Base-by-base conservation (phyloP, 2,888 invertebrate genomes). In the Pollenia amentaria region DNA sequence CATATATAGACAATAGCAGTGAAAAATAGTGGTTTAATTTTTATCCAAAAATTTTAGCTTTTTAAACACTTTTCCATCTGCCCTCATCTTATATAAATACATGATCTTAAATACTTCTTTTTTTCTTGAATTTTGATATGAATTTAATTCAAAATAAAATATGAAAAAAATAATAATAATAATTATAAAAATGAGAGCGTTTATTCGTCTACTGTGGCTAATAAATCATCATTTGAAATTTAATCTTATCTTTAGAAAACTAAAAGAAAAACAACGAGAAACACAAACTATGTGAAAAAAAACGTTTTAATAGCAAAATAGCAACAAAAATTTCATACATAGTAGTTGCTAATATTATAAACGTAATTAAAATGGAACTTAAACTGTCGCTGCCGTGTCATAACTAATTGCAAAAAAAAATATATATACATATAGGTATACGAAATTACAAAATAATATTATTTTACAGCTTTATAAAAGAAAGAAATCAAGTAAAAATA, bases 301-400 rank as follows among this genome's bases (percentile, higher is more conserved):
- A 11, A 48, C 16, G 16, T 75, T 80, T 67, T 75, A 62, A 76
- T 62, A 53, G 51, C 21, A 51, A 70, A 70, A 70, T 29, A 60
- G 16, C 21, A 75, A 42, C 38, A 46, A 77, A 67, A 46, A 46
- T 8, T 46, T 57, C 62, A 55, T 40, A 48, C 9, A 48, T 18
- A 8, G n/a, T 21, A 18, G 10, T 9, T 18, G 14, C 9, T 48
- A 16, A 48, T 48, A 51, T 18, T 38, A 77, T 62, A 73, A 79
- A 78, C 82, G 77, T 81, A 84, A 87, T 87, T 84, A 87, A 87
- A 87, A 84, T 87, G 87, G 80, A 83, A 87, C 80, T 84, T 77
- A 84, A 80, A 80, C 62, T 84, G 73, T 80, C 60, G 80, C 80
- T 87, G 53, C 11, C 78, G 75, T 86, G 86, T 86, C 72, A 60